phyloP scores from a whole-genome alignment of 2,797 vertebrate genomes.

The Pipistrellus pipistrellus region DNA sequence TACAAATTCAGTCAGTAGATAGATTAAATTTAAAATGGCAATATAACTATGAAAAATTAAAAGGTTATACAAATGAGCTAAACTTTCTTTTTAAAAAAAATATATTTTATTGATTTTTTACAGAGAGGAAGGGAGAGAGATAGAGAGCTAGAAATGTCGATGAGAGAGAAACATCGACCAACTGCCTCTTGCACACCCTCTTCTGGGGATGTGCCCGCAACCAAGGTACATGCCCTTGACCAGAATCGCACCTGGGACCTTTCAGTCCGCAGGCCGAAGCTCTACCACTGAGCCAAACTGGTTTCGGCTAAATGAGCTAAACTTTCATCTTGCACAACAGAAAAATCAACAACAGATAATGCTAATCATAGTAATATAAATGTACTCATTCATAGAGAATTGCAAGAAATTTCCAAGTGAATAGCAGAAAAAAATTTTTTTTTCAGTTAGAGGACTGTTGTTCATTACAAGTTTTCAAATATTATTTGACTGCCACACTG shows the following conservation, averaged over 20 bases:
- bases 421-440: background rate
- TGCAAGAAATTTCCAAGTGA: background rate
- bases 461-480: background rate
- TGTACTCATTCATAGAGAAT: background rate
- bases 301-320: background rate
- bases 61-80: background rate
- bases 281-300: too few relatives aligned
- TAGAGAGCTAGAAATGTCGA: too few relatives aligned
- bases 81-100: background rate
- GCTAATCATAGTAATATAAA: background rate
- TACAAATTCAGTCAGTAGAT: background rate
- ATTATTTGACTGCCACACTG: conserved; percentile 18
- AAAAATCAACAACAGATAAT: background rate
- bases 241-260: too few relatives aligned
- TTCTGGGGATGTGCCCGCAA: too few relatives aligned
- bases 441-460: background rate
- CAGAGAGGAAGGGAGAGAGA: too few relatives aligned
- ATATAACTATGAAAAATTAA: background rate
- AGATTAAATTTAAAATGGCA: background rate
- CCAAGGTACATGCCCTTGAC: too few relatives aligned
- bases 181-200: too few relatives aligned
- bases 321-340: background rate
- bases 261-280: too few relatives aligned
- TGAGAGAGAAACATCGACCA: too few relatives aligned
- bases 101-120: too few relatives aligned